A percentile compares a stretch with the other conserved stretches of the same genome.
phyloP scores from a whole-genome alignment of 2,113 vertebrate species.

The Speoplatyrhinus poulsoni region DNA sequence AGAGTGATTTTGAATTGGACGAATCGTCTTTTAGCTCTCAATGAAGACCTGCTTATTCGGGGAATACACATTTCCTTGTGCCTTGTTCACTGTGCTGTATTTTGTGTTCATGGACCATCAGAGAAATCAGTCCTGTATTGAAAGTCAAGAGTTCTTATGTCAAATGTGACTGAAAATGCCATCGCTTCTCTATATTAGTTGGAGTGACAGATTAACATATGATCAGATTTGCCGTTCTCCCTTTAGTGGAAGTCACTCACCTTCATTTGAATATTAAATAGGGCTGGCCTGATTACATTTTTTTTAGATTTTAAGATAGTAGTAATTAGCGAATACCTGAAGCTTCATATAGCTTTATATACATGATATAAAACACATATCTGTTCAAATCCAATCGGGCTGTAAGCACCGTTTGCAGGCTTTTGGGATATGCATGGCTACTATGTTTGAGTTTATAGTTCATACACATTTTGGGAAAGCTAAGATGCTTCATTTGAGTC shows the following conservation, averaged over 20 bases:
- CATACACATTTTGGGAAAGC: too few species aligned
- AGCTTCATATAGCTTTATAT: too few species aligned
- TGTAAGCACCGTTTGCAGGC: too few species aligned
- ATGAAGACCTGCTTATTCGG: neutral
- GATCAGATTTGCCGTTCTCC: neutral
- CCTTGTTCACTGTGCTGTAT: conserved; percentile 1
- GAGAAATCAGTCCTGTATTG: conserved; percentile 47
- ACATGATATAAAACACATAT: too few species aligned
- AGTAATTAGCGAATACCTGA: too few species aligned
- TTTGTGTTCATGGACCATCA: conserved; percentile 14
- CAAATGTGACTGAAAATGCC: conserved; percentile 30
- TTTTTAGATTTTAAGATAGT: neutral
- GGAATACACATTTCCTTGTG: conserved; percentile 3
- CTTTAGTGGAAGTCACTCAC: neutral
- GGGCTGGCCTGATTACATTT: neutral
- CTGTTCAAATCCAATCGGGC: too few species aligned
- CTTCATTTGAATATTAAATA: neutral
- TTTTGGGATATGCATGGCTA: too few species aligned
- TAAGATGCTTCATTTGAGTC: too few species aligned
- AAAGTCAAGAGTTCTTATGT: conserved; percentile 37
- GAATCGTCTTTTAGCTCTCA: too few species aligned
- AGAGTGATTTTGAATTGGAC: neutral
- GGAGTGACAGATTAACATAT: neutral
- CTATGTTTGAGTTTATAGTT: too few species aligned
- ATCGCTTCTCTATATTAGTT: conserved; percentile 8